Conservation (phyloP, 2,797 vertebrate genomes). For the Austrolebias charrua region DNA sequence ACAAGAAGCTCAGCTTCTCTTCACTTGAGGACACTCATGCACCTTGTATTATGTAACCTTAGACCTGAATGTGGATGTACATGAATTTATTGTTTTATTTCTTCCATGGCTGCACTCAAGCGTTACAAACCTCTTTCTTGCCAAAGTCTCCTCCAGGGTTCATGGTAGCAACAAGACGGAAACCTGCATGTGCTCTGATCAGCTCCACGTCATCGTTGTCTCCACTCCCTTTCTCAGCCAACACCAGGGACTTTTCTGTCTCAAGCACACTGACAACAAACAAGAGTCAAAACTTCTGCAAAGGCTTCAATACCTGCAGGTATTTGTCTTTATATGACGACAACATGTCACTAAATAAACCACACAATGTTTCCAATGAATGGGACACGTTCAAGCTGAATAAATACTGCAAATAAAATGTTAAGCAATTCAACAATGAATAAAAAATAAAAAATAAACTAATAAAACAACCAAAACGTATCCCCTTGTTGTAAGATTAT, state of each 20-base stretch:
- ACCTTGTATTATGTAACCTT: no score
- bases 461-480: no score
- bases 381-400: not conserved
- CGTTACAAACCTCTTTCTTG: constrained; percentile 90
- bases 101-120: no score
- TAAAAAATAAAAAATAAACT: no score
- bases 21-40: no score
- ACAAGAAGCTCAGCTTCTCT: no score
- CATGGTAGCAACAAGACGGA: constrained; percentile 95
- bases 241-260: constrained; percentile 88
- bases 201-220: constrained; percentile 88
- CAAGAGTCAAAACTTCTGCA: not conserved
- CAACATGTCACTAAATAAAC: no score
- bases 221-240: constrained; percentile 93
- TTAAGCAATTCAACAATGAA: no score
- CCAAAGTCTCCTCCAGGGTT: constrained; percentile 98
- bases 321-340: not conserved
- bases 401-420: not conserved
- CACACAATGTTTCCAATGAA: not conserved
- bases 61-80: no score
- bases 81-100: no score
- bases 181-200: constrained; percentile 83
- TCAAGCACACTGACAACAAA: constrained; percentile 86
- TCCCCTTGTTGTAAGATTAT: no score
- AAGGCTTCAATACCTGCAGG: not conserved